phyloP scores from a whole-genome alignment of 2,888 invertebrate species.

The Eubasilissa splendida region DNA sequence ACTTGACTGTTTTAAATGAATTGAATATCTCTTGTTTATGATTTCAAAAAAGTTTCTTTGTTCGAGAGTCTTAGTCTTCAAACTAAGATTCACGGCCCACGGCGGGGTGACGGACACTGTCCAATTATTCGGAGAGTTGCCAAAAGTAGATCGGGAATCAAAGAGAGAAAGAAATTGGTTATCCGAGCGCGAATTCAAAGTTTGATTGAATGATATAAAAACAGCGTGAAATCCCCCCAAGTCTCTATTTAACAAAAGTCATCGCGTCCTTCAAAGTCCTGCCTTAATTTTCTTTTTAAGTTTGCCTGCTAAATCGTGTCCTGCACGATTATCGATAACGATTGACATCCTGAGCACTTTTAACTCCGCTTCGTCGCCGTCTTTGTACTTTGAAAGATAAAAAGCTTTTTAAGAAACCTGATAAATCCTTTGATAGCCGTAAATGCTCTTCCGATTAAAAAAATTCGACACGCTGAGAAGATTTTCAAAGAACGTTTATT shows the following conservation, averaged over 20 bases:
- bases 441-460: slow-evolving; percentile 5
- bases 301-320: slow-evolving; percentile 27
- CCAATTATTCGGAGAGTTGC: no score
- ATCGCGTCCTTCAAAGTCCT: slow-evolving; percentile 7
- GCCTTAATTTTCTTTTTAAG: slow-evolving; percentile 19
- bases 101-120: no score
- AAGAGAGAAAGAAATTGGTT: no score
- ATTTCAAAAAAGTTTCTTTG: no score
- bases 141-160: no score
- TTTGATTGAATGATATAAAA: neutral
- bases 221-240: neutral
- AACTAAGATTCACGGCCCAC: no score
- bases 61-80: no score
- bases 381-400: slow-evolving; percentile 28
- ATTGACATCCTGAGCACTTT: slow-evolving; percentile 27
- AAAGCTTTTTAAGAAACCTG: slow-evolving; percentile 38
- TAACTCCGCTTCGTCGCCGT: slow-evolving; percentile 1
- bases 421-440: slow-evolving; percentile 36
- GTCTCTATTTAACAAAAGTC: neutral
- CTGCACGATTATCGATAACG: slow-evolving; percentile 33
- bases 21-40: no score
- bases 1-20: no score
- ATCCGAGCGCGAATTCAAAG: no score
- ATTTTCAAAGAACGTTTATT: neutral
- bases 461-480: slow-evolving; percentile 12